A percentile compares a stretch with the other conserved stretches of the same genome.
Evolutionary conservation across 92 coral and sea anemone species (phyloP).

Genomic region (Montipora capitata): DNA sequence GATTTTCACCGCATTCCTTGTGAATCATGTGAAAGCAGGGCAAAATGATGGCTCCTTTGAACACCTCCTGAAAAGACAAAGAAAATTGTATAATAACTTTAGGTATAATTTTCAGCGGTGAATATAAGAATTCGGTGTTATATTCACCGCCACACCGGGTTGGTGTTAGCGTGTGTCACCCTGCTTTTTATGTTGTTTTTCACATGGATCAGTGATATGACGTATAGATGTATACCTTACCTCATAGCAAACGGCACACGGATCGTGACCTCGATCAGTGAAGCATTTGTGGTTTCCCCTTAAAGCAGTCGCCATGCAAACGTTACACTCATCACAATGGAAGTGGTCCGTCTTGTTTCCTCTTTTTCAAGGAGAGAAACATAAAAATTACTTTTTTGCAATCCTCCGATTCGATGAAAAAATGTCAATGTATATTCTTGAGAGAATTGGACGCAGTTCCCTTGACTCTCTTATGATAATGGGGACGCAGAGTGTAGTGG

Average conservation of each 20-base stretch:
- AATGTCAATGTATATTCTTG: too few species aligned
- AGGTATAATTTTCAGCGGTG: too few species aligned
- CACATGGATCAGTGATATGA: too few species aligned
- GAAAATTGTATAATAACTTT: background rate
- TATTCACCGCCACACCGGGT: too few species aligned
- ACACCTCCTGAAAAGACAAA: background rate
- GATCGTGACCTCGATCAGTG: slow-evolving; percentile 2
- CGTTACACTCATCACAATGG: slow-evolving; percentile 21
- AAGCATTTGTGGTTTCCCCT: slow-evolving; percentile 9
- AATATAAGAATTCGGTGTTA: too few species aligned
- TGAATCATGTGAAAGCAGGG: slow-evolving; percentile 27
- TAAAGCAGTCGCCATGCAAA: background rate
- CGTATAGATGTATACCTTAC: background rate
- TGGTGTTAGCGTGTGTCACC: too few species aligned
- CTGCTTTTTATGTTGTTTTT: too few species aligned
- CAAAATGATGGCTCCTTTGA: slow-evolving; percentile 16
- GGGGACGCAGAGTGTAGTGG: too few species aligned
- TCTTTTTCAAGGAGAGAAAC: background rate
- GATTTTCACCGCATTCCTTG: background rate
- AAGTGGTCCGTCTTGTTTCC: background rate
- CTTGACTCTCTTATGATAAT: too few species aligned
- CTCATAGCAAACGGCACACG: slow-evolving; percentile 19
- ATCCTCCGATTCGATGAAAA: too few species aligned
- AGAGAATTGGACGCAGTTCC: too few species aligned
- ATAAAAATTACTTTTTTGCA: background rate